Percentiles rank a stretch among this genome's conserved stretches.
These are phyloP conservation scores for Lophura nycthemera DNA, from an alignment of 2,113 vertebrate species.

Conservation along the genomic window DNA sequence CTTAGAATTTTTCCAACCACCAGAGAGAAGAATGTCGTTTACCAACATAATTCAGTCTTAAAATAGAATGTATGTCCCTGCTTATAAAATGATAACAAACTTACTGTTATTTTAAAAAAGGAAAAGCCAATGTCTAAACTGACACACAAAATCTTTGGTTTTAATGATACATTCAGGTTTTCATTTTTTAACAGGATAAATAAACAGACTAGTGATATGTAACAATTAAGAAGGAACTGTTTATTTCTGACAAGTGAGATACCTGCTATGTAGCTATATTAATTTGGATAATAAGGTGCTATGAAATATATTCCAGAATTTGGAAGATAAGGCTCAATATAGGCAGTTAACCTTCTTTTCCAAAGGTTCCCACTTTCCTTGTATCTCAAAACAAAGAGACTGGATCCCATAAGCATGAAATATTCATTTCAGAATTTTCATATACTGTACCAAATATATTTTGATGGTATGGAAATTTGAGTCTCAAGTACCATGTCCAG, in stretches of 20 bases:
- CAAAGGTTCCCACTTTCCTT: neutral
- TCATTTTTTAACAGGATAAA: neutral
- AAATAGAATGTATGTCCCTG: constrained; percentile 7
- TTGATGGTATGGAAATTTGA: neutral
- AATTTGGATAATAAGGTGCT: neutral
- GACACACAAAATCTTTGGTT: neutral
- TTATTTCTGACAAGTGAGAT: neutral
- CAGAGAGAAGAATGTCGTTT: constrained; percentile 41
- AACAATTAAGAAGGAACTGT: neutral
- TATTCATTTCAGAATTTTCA: neutral
- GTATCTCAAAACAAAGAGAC: neutral
- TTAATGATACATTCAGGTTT: neutral
- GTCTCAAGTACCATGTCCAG: too few relatives aligned
- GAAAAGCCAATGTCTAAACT: neutral
- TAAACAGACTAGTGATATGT: neutral
- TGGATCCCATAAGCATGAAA: neutral
- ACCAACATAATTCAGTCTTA: neutral
- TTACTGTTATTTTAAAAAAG: constrained; percentile 38
- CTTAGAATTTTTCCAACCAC: constrained; percentile 39
- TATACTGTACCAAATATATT: neutral
- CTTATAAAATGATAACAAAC: constrained; percentile 37
- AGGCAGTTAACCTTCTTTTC: neutral
- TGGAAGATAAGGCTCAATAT: neutral
- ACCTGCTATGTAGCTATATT: neutral
- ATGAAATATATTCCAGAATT: neutral